Base-by-base conservation (phyloP, 2,797 vertebrate genomes). In the Chiroxiphia lanceolata region DNA sequence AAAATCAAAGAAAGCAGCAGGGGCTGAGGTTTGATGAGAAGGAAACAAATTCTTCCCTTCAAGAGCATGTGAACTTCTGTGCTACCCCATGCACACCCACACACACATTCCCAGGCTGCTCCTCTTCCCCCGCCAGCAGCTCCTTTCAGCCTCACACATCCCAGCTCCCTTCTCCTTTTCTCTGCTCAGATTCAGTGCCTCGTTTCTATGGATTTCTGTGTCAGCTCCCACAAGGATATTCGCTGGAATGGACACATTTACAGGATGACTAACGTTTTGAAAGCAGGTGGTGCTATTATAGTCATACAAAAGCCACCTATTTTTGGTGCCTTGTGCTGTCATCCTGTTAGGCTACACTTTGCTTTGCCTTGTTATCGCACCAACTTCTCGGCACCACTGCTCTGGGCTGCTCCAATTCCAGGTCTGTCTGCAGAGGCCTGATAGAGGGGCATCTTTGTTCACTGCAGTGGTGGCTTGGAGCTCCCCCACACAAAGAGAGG, bases 141-240 rank as follows among this genome's bases (percentile, higher is more conserved):
- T 95, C 50, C 65, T 94, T 94, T 93, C 85, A 96, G 93, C 85
- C 87, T 93, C 65, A 44, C 3, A 1, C 75, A 78, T 85, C 67
- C 69, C 63, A 4, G 54, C 63, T 68, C 90, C 53, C 90, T 56
- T 89, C 83, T 92, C 65, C 65, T 92, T 89, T 93, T 80, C 81
- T 90, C 86, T 94, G 86, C 78, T 90, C 71, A 40, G 81, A 91
- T 76, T 90, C 91, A 54, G 72, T 50, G 90, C 81, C 83, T 87
- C 4, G 33, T 97, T 96, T 96, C 92, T 96, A 93, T 93, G 95
- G 96, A 96, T 96, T 95, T 96, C 78, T 95, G 92, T 96, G 94
- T 95, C 95, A 96, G 95, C 94, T 96, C 92, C 96, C 96, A 94
- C 89, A 95, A 96, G 96, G 94, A 95, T 96, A 95, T 94, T 96